Evolutionary conservation across 2,888 invertebrate genomes (phyloP), one percentile per base, ranked within the genome.

Genomic region (Alloscopus bannaensis): DNA sequence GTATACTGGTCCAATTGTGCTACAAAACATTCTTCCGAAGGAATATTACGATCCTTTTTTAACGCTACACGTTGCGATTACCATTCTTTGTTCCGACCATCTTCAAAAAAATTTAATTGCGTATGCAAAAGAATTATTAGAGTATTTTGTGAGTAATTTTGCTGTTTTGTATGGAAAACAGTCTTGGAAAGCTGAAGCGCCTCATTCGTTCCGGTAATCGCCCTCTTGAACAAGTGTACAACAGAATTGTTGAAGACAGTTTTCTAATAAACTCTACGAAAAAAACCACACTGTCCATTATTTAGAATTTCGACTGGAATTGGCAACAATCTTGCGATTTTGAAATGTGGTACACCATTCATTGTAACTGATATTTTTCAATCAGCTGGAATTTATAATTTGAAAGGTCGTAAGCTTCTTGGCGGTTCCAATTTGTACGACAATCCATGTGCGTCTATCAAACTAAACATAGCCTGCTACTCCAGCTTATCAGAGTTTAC

Each of bases 1-100:
- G 11, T 86, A 87, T 64, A 85, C 83, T 11, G 86, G 86, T 4
- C 81, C 78, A 16, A 65, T 86, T 4, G 76, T 83, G 3, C 18
- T 59, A 3, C 16, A 20, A 31, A 31, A 59, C 29, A 8, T 59
- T 2, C 59, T 59, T n/a, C 59, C 59, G 2, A 26, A 2, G 1
- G 31, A n/a, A 20, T 24, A 31, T 3, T 31, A 20, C 18, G 3
- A 31, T 1, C 29, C 13, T 29, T 59, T 59, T 50, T 2, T 72
- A 13, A 16, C 13, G 2, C 22, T 62, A 0, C 62, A 62, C 16
- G 20, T 28, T 8, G 47, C 62, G 20, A 24, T 62, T 28, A 3
- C 18, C 8, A 47, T 72, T 2, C 31, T 72, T 16, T 20, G 40
- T 59, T 26, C 59, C 3, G 16, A 13, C 3, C 16, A 24, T 8